Percentiles rank a stretch among this genome's conserved stretches.
Conservation (phyloP, 1,140 invertebrate species). For the Monomorium pharaonis region DNA sequence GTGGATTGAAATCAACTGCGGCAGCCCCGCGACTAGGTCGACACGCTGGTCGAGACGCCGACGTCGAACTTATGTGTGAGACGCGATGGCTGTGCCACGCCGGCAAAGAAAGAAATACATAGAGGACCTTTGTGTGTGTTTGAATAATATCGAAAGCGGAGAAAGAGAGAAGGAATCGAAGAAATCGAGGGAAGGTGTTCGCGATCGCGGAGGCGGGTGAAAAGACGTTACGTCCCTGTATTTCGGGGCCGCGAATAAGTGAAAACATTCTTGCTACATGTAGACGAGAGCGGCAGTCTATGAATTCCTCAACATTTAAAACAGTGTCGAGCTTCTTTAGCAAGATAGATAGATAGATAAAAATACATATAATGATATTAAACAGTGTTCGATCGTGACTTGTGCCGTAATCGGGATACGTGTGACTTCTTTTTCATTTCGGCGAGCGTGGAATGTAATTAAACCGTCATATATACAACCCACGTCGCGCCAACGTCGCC, state of each 20-base stretch:
- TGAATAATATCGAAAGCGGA: conserved; percentile 27
- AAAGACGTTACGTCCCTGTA: not conserved
- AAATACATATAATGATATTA: not conserved
- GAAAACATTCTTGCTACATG: not conserved
- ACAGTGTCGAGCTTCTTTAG: not conserved
- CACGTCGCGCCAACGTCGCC: conserved; percentile 26
- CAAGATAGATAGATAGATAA: not conserved
- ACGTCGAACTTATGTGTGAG: conserved; percentile 48
- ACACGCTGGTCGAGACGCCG: not conserved
- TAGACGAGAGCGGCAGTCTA: not conserved
- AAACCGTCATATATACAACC: conserved; percentile 47
- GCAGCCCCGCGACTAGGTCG: conserved; percentile 33
- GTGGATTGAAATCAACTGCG: conserved; percentile 67
- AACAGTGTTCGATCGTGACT: not conserved
- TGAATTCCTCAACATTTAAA: not conserved
- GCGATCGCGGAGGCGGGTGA: not conserved
- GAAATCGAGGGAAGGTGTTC: not conserved
- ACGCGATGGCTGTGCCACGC: not conserved
- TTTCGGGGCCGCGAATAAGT: conserved; percentile 20
- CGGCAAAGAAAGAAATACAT: conserved; percentile 4
- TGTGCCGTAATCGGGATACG: not conserved
- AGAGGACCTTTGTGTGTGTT: conserved; percentile 14
- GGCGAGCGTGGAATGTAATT: conserved; percentile 63
- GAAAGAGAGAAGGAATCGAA: not conserved
- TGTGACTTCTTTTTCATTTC: not conserved